phyloP scores from a whole-genome alignment of 2,797 vertebrate species.

The Adrianichthys oophorus region DNA sequence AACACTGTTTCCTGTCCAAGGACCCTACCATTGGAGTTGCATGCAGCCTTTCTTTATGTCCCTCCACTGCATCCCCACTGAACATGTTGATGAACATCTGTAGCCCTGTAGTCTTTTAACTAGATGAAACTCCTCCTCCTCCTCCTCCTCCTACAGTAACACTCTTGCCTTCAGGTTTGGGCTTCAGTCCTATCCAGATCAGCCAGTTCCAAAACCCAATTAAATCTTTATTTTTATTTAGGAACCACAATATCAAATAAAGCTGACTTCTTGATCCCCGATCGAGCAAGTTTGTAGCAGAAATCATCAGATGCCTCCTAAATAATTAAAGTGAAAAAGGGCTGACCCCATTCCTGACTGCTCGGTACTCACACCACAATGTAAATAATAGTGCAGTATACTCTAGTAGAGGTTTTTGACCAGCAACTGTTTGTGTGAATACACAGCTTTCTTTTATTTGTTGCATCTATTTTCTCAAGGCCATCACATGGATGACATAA shows the following conservation, averaged over 20 bases:
- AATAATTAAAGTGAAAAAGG: slow-evolving; percentile 47
- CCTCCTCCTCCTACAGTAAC: slow-evolving; percentile 34
- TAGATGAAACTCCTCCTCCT: slow-evolving; percentile 43
- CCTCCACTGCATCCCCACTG: slow-evolving; percentile 46
- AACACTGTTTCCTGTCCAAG: slow-evolving; percentile 61
- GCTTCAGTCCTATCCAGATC: slow-evolving; percentile 42
- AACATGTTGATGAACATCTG: slow-evolving; percentile 57
- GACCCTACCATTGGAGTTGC: slow-evolving; percentile 57
- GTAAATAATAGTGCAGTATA: slow-evolving; percentile 69
- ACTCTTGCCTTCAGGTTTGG: slow-evolving; percentile 37
- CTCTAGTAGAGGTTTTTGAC: slow-evolving; percentile 68
- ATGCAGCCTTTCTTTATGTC: slow-evolving; percentile 66
- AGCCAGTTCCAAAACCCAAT: slow-evolving; percentile 19
- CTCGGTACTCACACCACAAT: slow-evolving; percentile 50
- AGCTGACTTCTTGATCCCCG: slow-evolving; percentile 7
- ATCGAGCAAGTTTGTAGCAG: slow-evolving; percentile 14
- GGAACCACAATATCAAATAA: slow-evolving; percentile 6
- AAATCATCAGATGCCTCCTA: slow-evolving; percentile 25
- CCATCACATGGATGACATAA: slow-evolving; percentile 52
- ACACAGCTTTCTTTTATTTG: slow-evolving; percentile 47
- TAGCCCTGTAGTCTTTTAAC: slow-evolving; percentile 58
- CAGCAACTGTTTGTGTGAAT: slow-evolving; percentile 69
- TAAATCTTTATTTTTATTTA: slow-evolving; percentile 15
- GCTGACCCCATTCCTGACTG: slow-evolving; percentile 42
- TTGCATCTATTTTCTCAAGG: slow-evolving; percentile 44